Conservation (phyloP, 2,888 invertebrate genomes). For the Galerucella nymphaeae region DNA sequence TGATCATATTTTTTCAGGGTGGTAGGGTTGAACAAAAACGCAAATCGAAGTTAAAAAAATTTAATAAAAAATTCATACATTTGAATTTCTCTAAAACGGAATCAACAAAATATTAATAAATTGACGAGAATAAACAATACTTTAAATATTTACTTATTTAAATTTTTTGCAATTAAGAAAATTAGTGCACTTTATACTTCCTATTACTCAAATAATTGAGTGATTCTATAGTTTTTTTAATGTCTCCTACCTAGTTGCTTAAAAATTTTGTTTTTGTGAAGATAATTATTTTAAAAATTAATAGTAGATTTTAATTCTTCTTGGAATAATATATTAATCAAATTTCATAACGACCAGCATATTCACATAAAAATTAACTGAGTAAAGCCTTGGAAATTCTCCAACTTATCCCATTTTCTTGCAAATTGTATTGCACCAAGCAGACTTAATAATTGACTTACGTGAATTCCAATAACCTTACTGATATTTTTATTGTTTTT, state of each 20-base stretch:
- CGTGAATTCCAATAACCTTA: too few relatives aligned
- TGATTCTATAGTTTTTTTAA: constrained; percentile 21
- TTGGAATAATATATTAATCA: constrained; percentile 13
- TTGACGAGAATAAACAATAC: constrained; percentile 12
- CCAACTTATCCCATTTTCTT: neutral
- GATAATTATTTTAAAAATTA: constrained; percentile 13
- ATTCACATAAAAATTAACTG: neutral
- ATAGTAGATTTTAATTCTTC: neutral
- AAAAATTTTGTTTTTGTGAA: constrained; percentile 10
- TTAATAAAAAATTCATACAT: constrained; percentile 29
- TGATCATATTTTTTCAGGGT: neutral
- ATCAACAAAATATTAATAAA: constrained; percentile 8
- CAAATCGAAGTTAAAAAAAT: constrained; percentile 20
- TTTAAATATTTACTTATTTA: constrained; percentile 1
- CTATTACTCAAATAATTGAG: constrained; percentile 32
- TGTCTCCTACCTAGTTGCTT: constrained; percentile 17
- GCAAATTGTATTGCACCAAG: too few relatives aligned
- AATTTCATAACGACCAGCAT: neutral
- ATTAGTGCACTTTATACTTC: constrained; percentile 17
- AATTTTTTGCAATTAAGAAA: constrained; percentile 19
- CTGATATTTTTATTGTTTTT: neutral
- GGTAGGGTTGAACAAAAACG: neutral
- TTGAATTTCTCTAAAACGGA: constrained; percentile 11
- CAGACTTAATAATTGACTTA: too few relatives aligned
- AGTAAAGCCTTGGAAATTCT: neutral